A percentile compares a stretch with the other conserved stretches of the same genome.
phyloP scores from a whole-genome alignment of 2,113 vertebrate species.

The Dissostichus mawsoni region DNA sequence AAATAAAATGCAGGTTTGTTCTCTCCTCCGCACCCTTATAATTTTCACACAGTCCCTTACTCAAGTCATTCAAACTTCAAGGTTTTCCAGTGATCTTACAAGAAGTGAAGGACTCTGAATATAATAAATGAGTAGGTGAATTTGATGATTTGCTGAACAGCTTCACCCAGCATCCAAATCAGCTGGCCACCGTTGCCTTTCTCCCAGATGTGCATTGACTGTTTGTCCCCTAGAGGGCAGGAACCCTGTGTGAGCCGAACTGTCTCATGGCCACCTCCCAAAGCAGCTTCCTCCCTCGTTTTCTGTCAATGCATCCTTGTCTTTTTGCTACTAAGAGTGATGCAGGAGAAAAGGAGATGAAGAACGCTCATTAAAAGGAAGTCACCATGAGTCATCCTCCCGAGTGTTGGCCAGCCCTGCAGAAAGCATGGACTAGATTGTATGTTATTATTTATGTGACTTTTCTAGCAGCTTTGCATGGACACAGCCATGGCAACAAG shows the following conservation, averaged over 20 bases:
- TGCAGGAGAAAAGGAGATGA: constrained; percentile 16
- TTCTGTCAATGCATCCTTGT: constrained; percentile 5
- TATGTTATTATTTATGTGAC: constrained; percentile 55
- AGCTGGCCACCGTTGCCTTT: constrained; percentile 38
- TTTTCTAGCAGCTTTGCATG: constrained; percentile 61
- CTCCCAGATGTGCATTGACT: constrained; percentile 61
- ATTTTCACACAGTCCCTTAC: constrained; percentile 28
- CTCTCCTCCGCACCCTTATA: neutral
- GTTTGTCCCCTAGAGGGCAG: constrained; percentile 67
- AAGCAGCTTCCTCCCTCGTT: constrained; percentile 20
- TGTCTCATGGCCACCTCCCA: constrained; percentile 13
- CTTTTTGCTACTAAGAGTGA: constrained; percentile 9
- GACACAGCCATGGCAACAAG: constrained; percentile 37
- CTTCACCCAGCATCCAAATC: constrained; percentile 18
- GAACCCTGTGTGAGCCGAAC: constrained; percentile 26
- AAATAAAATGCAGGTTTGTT: neutral
- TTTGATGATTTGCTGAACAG: constrained; percentile 19
- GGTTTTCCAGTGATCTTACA: neutral
- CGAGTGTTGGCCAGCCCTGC: constrained; percentile 34
- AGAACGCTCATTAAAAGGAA: constrained; percentile 4
- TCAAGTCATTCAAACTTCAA: neutral
- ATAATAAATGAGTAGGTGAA: neutral
- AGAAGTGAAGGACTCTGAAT: neutral
- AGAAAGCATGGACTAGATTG: constrained; percentile 41
- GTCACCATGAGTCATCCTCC: constrained; percentile 31